phyloP scores from a whole-genome alignment of 1,140 invertebrate species.

The Triops cancriformis region DNA sequence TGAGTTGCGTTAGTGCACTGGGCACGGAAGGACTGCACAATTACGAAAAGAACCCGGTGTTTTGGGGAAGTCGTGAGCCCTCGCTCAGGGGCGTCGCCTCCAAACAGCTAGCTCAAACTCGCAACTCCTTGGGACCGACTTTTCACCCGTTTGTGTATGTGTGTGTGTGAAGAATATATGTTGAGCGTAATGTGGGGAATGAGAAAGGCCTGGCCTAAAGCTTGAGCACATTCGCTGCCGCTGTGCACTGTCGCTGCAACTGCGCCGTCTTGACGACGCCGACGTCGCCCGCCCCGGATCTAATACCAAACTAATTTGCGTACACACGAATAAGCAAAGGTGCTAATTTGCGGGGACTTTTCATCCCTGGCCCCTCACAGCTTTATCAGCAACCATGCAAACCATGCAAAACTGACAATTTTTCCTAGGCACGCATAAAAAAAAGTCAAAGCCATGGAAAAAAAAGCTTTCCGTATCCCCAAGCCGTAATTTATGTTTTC shows the following conservation, averaged over 20 bases:
- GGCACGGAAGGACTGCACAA: constrained; percentile 9
- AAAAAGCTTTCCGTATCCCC: not conserved
- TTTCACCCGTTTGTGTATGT: not conserved
- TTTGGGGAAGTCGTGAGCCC: constrained; percentile 1
- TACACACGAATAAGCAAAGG: not conserved
- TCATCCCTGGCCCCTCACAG: too few relatives aligned
- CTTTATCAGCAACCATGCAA: too few relatives aligned
- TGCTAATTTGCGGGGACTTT: not conserved
- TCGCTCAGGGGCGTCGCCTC: not conserved
- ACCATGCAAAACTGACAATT: too few relatives aligned
- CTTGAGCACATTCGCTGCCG: not conserved
- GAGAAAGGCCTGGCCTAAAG: not conserved
- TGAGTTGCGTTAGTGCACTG: not conserved
- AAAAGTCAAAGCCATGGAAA: too few relatives aligned
- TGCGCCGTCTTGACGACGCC: constrained; percentile 11
- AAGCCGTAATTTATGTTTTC: not conserved
- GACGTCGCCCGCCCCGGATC: not conserved
- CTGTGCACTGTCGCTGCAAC: not conserved
- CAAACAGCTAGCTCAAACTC: not conserved
- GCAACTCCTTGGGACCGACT: not conserved
- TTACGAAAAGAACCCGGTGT: not conserved
- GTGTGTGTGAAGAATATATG: not conserved
- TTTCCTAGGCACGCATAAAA: too few relatives aligned
- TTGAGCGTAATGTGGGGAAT: not conserved
- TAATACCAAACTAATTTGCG: not conserved